Evolutionary conservation across 2,888 invertebrate genomes (phyloP), one percentile per base, ranked within the genome.

Genomic region (Polymixis flavicincta): DNA sequence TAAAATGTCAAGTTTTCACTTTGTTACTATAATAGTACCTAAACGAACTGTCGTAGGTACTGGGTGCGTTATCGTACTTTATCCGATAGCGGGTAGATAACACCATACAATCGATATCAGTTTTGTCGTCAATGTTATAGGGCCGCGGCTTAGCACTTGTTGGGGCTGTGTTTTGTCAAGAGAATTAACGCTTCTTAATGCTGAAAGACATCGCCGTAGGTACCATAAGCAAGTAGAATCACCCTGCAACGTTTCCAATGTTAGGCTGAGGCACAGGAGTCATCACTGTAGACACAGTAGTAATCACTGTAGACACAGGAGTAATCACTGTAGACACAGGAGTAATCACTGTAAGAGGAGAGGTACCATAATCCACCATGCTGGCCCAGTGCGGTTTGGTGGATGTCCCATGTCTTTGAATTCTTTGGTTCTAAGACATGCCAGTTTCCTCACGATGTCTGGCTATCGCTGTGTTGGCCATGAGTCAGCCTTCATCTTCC

Each of bases 91-190:
- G 50, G 52, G 63, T 73, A 86, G 89, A 90, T 88, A 89, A 86
- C 83, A 89, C 82, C 83, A 84, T 86, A 87, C 85, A 92, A 93
- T 93, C 92, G 88, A 93, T 93, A 92, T 85, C 85, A 84, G 71
- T 77, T 78, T n/a, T 67, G 86, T 86, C 78, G 85, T 81, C 81
- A 80, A 80, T 82, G 79, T 82, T 77, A 72, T 71, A 78, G 71
- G 80, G 63, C 50, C 68, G 71, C 78, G 48, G 71, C 65, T 75
- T 70, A 72, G 14, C 78, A 83, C 81, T 86, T 82, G 76, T 78
- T 80, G 74, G 64, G 71, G 59, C 28, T 54, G 25, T 19, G 37
- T 50, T 71, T 73, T 66, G 32, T 59, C 55, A 64, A 59, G n/a
- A 54, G 42, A 59, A 66, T 66, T 52, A 14, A 37, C 48, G 8